These are phyloP conservation scores for Ammospiza nelsoni DNA, from an alignment of 2,113 vertebrate genomes.

Conservation along the genomic window DNA sequence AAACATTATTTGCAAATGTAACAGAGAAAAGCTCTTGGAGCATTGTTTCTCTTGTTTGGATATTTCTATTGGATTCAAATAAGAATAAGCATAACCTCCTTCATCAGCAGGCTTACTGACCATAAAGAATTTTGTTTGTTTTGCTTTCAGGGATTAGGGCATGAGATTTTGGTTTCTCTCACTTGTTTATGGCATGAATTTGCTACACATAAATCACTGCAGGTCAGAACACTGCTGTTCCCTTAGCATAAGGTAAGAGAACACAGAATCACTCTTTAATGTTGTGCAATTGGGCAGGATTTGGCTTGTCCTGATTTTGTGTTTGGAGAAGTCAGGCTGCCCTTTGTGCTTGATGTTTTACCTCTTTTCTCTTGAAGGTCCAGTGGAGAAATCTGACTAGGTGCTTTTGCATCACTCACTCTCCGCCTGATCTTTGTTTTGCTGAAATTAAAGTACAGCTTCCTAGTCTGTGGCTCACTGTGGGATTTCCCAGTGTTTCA, in stretches of 20 bases:
- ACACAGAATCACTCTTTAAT: constrained; percentile 52
- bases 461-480: neutral
- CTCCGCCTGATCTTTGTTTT: constrained; percentile 21
- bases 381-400: constrained; percentile 29
- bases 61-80: constrained; percentile 1
- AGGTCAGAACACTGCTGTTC: constrained; percentile 59
- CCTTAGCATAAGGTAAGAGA: constrained; percentile 41
- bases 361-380: constrained; percentile 41
- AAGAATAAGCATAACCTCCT: neutral
- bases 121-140: constrained; percentile 28
- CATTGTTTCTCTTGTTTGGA: neutral
- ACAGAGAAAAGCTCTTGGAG: neutral
- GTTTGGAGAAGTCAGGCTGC: constrained; percentile 42
- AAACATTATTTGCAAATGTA: neutral
- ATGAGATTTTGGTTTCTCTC: constrained; percentile 34
- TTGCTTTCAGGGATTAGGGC: constrained; percentile 18
- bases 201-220: constrained; percentile 39
- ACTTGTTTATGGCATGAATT: constrained; percentile 26
- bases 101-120: neutral
- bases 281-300: constrained; percentile 64
- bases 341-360: constrained; percentile 49
- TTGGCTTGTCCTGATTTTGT: constrained; percentile 45
- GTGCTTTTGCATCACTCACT: constrained; percentile 5
- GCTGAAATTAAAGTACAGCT: constrained; percentile 38
- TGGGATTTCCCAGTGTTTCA: constrained; percentile 16